Base-by-base conservation (phyloP, 2,113 vertebrate genomes). In the Tachycineta bicolor region DNA sequence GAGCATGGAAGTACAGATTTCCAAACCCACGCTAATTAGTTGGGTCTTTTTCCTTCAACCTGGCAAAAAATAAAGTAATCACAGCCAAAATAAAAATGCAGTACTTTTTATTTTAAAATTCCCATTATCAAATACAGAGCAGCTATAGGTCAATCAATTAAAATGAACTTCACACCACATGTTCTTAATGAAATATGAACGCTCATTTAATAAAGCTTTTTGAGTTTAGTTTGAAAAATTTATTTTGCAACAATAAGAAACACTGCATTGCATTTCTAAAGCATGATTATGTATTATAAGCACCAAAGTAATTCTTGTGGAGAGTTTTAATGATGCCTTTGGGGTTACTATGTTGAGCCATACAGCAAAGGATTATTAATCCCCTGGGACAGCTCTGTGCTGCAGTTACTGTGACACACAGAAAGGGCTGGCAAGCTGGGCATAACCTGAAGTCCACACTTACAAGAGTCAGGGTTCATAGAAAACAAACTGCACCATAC, bases 271-370 rank as follows among this genome's bases (percentile, higher is more conserved):
- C 43, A 67, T 52, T 92, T 80, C 63, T 83, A 70, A 91, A 79
- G 71, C 31, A 3, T 65, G 90, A 94, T 85, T 93, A 90, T 31
- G 55, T n/a, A 49, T 86, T 52, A 73, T 33, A 65, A 70, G 75
- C 75, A 88, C 58, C 62, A 33, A 62, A 77, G 59, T 77, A 82
- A 90, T 87, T 94, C 70, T 77, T 80, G 75, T 84, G 79, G 53
- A 92, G 82, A 91, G 59, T 68, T 87, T 79, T 83, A 93, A 96
- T 86, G 25, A 93, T 73, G 79, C 58, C 70, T 77, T 82, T 70
- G 53, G 58, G 60, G 53, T 93, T 91, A 64, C 65, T 60, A 26
- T 4, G 4, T 16, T 74, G 29, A 94, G 58, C 67, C 44, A 85
- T 50, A 78, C 39, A 53, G 39, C 59, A 65, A 67, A 63, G 79